These are phyloP conservation scores for Tiphia femorata DNA, from an alignment of 2,888 invertebrate species.

Conservation along the genomic window DNA sequence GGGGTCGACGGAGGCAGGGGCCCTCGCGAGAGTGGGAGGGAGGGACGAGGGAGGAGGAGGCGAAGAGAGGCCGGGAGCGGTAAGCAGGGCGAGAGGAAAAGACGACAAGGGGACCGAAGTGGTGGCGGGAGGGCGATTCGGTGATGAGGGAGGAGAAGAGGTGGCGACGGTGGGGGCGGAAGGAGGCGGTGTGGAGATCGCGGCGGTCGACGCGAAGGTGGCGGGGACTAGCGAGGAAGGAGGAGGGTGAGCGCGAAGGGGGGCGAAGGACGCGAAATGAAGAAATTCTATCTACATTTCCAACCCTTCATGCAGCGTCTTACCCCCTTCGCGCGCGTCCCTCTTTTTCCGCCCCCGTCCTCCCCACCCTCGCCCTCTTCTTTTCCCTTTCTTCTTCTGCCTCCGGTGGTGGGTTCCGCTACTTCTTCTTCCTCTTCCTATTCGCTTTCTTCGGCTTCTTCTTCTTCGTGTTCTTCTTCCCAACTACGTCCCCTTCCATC, in stretches of 20 bases:
- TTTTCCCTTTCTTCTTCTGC: slow-evolving; percentile 45
- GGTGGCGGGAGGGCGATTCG: slow-evolving; percentile 19
- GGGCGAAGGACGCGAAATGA: slow-evolving; percentile 72
- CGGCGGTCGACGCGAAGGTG: slow-evolving; percentile 69
- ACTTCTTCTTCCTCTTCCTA: slow-evolving; percentile 35
- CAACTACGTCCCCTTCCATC: slow-evolving; percentile 43
- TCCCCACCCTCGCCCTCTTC: slow-evolving; percentile 43
- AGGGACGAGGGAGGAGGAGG: slow-evolving; percentile 14
- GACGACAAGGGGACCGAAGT: slow-evolving; percentile 11
- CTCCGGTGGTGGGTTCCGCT: too few relatives aligned
- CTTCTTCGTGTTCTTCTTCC: slow-evolving; percentile 32
- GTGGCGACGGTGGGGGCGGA: slow-evolving; percentile 28
- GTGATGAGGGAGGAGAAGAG: slow-evolving; percentile 33
- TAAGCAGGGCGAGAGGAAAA: slow-evolving; percentile 22
- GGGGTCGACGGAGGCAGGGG: slow-evolving; percentile 36
- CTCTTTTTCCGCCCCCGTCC: slow-evolving; percentile 36
- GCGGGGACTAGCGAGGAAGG: slow-evolving; percentile 57
- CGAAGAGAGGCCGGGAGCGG: slow-evolving; percentile 17
- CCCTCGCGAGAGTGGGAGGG: too few relatives aligned
- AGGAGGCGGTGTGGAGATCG: slow-evolving; percentile 41
- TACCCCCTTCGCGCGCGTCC: slow-evolving; percentile 58
- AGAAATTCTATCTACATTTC: slow-evolving; percentile 76
- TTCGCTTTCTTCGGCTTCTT: slow-evolving; percentile 34
- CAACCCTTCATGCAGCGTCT: slow-evolving; percentile 70
- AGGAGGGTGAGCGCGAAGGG: slow-evolving; percentile 50